phyloP scores from a whole-genome alignment of 2,797 vertebrate genomes.

The Alosa sapidissima region DNA sequence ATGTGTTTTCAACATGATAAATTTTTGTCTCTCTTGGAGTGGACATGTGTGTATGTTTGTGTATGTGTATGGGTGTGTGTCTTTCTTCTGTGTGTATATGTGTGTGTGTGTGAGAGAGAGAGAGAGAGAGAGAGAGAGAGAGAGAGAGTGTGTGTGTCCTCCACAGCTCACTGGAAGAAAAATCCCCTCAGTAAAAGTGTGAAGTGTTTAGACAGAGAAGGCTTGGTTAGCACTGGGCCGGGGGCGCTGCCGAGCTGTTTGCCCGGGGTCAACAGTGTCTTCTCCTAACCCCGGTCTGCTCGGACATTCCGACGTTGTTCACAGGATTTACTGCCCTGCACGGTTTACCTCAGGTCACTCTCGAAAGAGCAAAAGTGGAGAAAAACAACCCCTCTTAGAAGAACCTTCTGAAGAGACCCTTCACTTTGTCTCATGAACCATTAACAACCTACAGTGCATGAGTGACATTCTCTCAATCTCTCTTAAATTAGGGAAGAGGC shows the following conservation, averaged over 20 bases:
- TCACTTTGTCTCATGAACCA: neutral
- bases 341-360: slow-evolving; percentile 45
- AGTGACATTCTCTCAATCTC: no score
- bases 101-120: neutral
- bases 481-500: neutral
- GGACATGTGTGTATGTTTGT: neutral
- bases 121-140: neutral
- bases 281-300: slow-evolving; percentile 37
- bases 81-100: neutral
- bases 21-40: slow-evolving; percentile 36
- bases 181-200: slow-evolving; percentile 44
- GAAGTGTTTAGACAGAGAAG: slow-evolving; percentile 48
- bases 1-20: slow-evolving; percentile 52
- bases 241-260: slow-evolving; percentile 39
- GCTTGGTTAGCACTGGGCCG: slow-evolving; percentile 35
- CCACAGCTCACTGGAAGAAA: slow-evolving; percentile 23
- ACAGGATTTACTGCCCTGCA: slow-evolving; percentile 43
- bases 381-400: slow-evolving; percentile 39
- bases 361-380: slow-evolving; percentile 32
- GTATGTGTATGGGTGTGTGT: neutral
- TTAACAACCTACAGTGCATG: neutral
- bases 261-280: slow-evolving; percentile 44
- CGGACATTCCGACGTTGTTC: slow-evolving; percentile 49
- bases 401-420: neutral
- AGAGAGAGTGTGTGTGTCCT: neutral